Evolutionary conservation across 2,113 vertebrate genomes (phyloP).

Genomic region (Pardalotus punctatus): DNA sequence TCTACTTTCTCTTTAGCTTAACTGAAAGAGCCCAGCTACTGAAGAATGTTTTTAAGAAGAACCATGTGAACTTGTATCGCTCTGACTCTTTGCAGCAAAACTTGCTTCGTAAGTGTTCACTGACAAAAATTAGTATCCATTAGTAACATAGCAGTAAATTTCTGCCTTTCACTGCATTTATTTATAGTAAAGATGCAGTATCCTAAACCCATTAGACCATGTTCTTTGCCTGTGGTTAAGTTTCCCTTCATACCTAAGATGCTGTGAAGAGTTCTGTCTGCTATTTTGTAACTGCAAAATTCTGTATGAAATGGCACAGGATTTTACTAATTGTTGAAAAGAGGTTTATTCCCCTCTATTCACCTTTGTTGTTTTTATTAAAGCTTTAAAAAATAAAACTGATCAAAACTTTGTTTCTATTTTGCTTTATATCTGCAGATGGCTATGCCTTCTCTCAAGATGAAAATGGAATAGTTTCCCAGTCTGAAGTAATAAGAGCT

Average conservation of each 20-base stretch:
- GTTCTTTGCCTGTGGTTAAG: background rate
- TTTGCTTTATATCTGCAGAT: slow-evolving; percentile 73
- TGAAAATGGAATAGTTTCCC: slow-evolving; percentile 97
- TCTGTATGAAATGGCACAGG: background rate
- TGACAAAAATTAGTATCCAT: background rate
- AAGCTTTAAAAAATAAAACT: background rate
- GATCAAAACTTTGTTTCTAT: background rate
- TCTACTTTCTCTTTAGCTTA: slow-evolving; percentile 75
- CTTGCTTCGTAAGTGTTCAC: slow-evolving; percentile 88
- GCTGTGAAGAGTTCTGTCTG: background rate
- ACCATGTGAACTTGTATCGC: slow-evolving; percentile 90
- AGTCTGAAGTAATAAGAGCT: slow-evolving; percentile 96
- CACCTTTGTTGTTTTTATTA: background rate
- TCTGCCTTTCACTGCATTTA: background rate
- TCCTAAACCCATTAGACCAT: background rate
- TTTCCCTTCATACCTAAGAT: background rate
- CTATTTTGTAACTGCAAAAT: background rate
- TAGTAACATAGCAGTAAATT: background rate
- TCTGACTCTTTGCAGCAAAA: slow-evolving; percentile 96
- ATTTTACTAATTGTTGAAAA: background rate
- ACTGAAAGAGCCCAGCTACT: slow-evolving; percentile 94
- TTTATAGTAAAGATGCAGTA: background rate
- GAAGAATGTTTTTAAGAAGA: slow-evolving; percentile 99
- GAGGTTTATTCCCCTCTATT: background rate
- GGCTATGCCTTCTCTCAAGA: slow-evolving; percentile 99